A percentile compares a stretch with the other conserved stretches of the same genome.
phyloP scores from a whole-genome alignment of 2,797 vertebrate genomes.

The Coilia nasus region DNA sequence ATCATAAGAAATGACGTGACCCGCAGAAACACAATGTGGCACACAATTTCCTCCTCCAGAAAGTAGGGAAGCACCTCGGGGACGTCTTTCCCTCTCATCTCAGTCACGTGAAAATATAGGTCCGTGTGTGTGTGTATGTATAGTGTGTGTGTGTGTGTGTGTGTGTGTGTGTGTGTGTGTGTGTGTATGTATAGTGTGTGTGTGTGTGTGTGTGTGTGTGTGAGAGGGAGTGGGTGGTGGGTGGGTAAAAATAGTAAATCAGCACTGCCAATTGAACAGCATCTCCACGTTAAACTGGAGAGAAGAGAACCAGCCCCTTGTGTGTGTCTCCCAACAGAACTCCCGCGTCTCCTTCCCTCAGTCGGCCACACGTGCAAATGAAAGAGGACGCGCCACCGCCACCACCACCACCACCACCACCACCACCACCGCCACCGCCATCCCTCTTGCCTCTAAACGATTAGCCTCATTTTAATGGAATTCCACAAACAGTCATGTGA shows the following conservation, averaged over 20 bases:
- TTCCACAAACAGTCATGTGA: constrained; percentile 58
- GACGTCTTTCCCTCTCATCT: neutral
- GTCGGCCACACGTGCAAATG: constrained; percentile 33
- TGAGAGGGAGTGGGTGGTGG: neutral
- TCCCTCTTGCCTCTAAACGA: constrained; percentile 38
- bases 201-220: neutral
- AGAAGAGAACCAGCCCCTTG: neutral
- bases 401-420: no score
- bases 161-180: neutral
- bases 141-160: neutral
- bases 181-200: neutral
- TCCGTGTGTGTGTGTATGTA: neutral
- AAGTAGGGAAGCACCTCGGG: constrained; percentile 20
- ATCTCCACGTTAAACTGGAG: neutral
- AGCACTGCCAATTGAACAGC: constrained; percentile 14
- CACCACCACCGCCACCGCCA: neutral
- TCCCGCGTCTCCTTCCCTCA: constrained; percentile 26
- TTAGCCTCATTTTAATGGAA: constrained; percentile 61
- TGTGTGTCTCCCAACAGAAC: neutral
- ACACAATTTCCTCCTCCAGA: neutral
- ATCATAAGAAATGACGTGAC: neutral
- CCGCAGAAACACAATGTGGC: neutral
- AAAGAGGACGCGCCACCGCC: constrained; percentile 16
- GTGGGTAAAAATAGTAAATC: constrained; percentile 41
- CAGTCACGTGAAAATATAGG: neutral